Evolutionary conservation across 1,140 invertebrate species (phyloP).

Genomic region (Venturia canescens): DNA sequence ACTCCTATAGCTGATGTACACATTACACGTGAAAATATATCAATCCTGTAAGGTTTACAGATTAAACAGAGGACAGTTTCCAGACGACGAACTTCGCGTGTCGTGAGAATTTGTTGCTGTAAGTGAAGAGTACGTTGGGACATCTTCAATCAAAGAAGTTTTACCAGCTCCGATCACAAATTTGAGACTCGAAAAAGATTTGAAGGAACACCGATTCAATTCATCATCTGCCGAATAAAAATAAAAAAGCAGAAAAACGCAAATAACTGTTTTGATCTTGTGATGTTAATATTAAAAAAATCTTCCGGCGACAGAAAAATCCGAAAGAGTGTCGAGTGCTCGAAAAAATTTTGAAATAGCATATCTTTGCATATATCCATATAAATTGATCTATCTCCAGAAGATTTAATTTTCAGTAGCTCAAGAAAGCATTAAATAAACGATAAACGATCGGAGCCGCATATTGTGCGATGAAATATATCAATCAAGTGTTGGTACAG

Average conservation of each 20-base stretch:
- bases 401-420: background rate
- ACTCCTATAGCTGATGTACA: slow-evolving; percentile 34
- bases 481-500: slow-evolving; percentile 13
- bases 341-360: background rate
- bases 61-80: slow-evolving; percentile 18
- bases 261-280: no score
- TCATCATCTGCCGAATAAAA: no score
- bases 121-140: no score
- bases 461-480: background rate
- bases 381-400: background rate
- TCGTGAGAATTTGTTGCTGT: slow-evolving; percentile 1
- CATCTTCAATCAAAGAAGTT: no score
- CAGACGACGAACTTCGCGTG: background rate
- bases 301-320: no score
- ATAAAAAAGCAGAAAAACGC: no score
- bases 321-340: background rate
- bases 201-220: no score
- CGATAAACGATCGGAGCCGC: background rate
- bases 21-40: background rate
- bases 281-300: no score
- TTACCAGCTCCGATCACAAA: no score
- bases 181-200: no score
- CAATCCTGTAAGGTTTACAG: background rate
- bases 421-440: background rate
- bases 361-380: background rate